These are phyloP conservation scores for Brachionus manjavacas DNA, from an alignment of 1,140 invertebrate genomes.

Conservation along the genomic window DNA sequence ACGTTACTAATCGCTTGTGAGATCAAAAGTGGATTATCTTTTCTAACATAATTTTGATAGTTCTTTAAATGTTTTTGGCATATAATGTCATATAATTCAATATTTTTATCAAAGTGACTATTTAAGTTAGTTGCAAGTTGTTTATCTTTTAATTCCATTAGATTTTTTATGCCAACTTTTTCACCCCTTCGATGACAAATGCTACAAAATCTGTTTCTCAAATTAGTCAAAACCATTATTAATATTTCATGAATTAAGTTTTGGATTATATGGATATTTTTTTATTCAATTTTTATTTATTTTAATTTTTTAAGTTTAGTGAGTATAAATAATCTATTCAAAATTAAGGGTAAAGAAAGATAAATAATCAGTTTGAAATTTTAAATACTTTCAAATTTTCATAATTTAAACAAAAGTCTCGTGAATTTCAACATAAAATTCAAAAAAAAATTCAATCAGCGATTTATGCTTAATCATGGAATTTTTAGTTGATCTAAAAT, in stretches of 20 bases:
- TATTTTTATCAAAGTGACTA: not conserved
- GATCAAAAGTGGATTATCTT: too few species aligned
- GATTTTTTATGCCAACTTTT: not conserved
- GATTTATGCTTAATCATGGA: too few species aligned
- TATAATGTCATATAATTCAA: not conserved
- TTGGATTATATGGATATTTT: too few species aligned
- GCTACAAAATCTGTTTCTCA: not conserved
- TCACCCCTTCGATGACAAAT: not conserved
- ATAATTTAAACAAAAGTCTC: too few species aligned
- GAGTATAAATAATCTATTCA: too few species aligned
- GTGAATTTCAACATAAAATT: too few species aligned
- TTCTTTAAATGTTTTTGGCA: not conserved
- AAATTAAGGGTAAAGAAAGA: too few species aligned
- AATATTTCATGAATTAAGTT: not conserved
- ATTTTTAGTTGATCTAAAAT: too few species aligned
- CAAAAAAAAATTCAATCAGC: too few species aligned
- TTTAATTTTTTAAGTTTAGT: not conserved
- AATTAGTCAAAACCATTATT: not conserved
- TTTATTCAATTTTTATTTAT: not conserved
- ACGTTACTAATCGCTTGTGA: too few species aligned
- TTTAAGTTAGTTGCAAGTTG: not conserved
- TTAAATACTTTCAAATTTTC: too few species aligned
- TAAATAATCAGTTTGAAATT: too few species aligned
- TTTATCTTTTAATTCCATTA: not conserved
- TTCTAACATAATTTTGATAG: not conserved